Evolutionary conservation across 2,797 vertebrate species (phyloP).

Genomic region (Heteromormyrus szaboi): DNA sequence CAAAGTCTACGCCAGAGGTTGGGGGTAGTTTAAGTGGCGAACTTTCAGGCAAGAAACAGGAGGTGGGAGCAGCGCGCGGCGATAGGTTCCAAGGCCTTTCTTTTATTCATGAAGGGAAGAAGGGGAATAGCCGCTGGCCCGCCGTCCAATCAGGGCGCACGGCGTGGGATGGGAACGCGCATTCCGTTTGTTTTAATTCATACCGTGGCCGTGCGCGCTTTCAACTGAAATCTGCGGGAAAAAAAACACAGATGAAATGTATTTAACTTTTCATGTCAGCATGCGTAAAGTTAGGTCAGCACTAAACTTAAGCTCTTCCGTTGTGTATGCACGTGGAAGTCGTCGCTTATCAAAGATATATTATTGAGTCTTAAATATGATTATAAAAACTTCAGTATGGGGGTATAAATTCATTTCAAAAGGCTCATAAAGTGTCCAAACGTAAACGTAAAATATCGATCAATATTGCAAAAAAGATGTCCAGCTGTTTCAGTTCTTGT

Average conservation of each 20-base stretch:
- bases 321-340: background rate
- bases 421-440: background rate
- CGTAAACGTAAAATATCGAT: background rate
- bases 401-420: background rate
- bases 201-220: constrained; percentile 47
- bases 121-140: constrained; percentile 59
- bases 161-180: constrained; percentile 43
- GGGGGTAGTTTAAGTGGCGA: constrained; percentile 74
- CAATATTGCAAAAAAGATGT: background rate
- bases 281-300: background rate
- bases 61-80: constrained; percentile 62
- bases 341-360: background rate
- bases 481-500: background rate
- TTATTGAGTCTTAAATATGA: constrained; percentile 1
- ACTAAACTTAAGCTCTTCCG: background rate
- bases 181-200: constrained; percentile 55
- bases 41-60: constrained; percentile 71
- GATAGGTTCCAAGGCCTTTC: constrained; percentile 76
- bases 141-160: constrained; percentile 58
- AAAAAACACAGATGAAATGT: background rate
- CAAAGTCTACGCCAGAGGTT: constrained; percentile 57
- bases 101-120: constrained; percentile 76
- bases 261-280: background rate
- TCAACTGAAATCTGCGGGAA: constrained; percentile 23
- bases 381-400: constrained; percentile 5